Percentiles rank a stretch among this genome's conserved stretches.
Evolutionary conservation across 2,797 vertebrate species (phyloP).

Genomic region (Notolepis coatsorum): DNA sequence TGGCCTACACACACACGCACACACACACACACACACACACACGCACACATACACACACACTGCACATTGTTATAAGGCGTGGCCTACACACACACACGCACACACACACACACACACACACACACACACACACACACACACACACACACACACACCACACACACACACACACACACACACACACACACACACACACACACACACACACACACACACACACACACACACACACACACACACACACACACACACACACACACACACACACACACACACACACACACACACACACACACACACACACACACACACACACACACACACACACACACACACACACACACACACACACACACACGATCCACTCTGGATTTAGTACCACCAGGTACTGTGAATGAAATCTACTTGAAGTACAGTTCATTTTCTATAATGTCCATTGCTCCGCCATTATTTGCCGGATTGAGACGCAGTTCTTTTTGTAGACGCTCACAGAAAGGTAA

Average conservation of each 20-base stretch:
- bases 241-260: constrained; percentile 11
- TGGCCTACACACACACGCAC: constrained; percentile 17
- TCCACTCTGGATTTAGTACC: not conserved
- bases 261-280: not conserved
- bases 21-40: not conserved
- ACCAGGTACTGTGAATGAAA: too few species aligned
- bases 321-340: not conserved
- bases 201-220: not conserved
- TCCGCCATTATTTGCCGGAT: too few species aligned
- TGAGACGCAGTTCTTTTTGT: too few species aligned
- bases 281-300: constrained; percentile 5
- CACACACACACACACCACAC: not conserved
- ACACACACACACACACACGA: not conserved
- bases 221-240: not conserved
- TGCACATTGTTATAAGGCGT: constrained; percentile 17
- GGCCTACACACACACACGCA: constrained; percentile 19
- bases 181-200: constrained; percentile 3
- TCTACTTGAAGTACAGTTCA: too few species aligned
- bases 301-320: constrained; percentile 12
- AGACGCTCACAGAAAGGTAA: too few species aligned
- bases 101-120: not conserved
- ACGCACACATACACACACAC: constrained; percentile 28
- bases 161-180: constrained; percentile 11
- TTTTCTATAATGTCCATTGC: too few species aligned
- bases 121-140: constrained; percentile 18